Evolutionary conservation across 37 sponge, comb jelly and placozoan genomes (phyloP).

Genomic region (Mnemiopsis leidyi): DNA sequence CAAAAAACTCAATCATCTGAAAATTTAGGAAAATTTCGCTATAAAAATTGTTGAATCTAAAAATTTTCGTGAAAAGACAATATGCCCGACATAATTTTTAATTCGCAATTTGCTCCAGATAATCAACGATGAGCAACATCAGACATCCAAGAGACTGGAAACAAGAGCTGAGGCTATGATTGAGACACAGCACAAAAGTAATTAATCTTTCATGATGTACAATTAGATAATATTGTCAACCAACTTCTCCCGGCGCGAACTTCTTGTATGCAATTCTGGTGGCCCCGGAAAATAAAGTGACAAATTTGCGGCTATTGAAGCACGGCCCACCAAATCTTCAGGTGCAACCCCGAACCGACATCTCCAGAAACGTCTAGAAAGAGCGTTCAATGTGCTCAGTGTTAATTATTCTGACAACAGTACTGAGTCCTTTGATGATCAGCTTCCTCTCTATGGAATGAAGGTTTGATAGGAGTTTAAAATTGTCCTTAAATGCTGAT

Average conservation of each 20-base stretch:
- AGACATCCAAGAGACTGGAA: slow-evolving; percentile 22
- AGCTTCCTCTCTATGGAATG: slow-evolving; percentile 37
- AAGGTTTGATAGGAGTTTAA: slow-evolving; percentile 38
- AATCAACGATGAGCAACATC: slow-evolving; percentile 37
- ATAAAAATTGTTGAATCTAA: too few relatives aligned
- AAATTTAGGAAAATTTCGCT: too few relatives aligned
- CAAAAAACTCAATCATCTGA: too few relatives aligned
- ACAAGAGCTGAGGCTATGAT: slow-evolving; percentile 49
- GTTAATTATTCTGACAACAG: not conserved
- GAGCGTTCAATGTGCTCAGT: slow-evolving; percentile 65
- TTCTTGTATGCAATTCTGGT: too few relatives aligned
- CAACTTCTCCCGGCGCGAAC: too few relatives aligned
- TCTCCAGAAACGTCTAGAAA: slow-evolving; percentile 43
- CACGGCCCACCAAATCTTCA: too few relatives aligned
- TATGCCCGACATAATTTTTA: not conserved
- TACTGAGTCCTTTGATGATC: not conserved
- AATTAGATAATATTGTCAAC: too few relatives aligned
- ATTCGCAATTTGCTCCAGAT: not conserved
- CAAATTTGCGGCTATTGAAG: too few relatives aligned
- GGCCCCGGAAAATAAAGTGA: too few relatives aligned
- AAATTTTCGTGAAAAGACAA: too few relatives aligned
- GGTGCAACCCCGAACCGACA: slow-evolving; percentile 44
- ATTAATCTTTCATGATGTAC: too few relatives aligned
- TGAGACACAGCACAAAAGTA: slow-evolving; percentile 26
- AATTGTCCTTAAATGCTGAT: too few relatives aligned